Conservation (phyloP, 2,888 invertebrate genomes). For the Malthinus flaveolus region DNA sequence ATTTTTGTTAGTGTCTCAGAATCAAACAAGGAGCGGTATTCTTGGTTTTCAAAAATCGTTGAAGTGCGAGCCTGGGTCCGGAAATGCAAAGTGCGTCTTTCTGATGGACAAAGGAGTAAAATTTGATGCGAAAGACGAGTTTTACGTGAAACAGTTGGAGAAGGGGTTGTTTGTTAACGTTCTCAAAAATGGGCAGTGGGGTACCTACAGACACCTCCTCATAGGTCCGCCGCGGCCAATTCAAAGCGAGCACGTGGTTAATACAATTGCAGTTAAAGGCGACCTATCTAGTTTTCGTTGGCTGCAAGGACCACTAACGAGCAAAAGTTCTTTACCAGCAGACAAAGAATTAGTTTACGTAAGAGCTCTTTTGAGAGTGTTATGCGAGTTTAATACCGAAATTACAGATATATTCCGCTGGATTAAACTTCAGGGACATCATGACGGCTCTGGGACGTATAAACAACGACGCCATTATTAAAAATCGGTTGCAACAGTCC, state of each 20-base stretch:
- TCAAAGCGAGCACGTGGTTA: constrained; percentile 64
- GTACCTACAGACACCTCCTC: constrained; percentile 46
- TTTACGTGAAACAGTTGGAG: constrained; percentile 67
- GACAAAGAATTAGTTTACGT: constrained; percentile 29
- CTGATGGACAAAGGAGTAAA: constrained; percentile 62
- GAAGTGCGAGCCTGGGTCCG: constrained; percentile 63
- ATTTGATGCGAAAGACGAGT: constrained; percentile 65
- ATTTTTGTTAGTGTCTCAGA: not conserved
- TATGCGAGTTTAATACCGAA: constrained; percentile 44
- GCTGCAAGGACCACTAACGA: constrained; percentile 67
- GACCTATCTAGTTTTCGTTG: constrained; percentile 81
- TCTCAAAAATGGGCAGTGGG: constrained; percentile 60
- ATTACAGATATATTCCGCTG: constrained; percentile 69
- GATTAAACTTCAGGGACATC: constrained; percentile 93
- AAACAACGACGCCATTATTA: constrained; percentile 77
- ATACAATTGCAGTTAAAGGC: constrained; percentile 70
- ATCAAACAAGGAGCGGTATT: constrained; percentile 44
- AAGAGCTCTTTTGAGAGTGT: not conserved
- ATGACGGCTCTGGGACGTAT: constrained; percentile 93
- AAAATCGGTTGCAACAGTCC: constrained; percentile 64
- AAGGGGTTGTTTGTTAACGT: constrained; percentile 81
- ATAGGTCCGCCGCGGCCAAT: constrained; percentile 38
- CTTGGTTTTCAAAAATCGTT: constrained; percentile 86
- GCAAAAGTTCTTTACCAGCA: not conserved
- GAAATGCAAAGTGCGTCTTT: constrained; percentile 62